phyloP scores from a whole-genome alignment of 2,113 vertebrate species.

The Manacus vitellinus region DNA sequence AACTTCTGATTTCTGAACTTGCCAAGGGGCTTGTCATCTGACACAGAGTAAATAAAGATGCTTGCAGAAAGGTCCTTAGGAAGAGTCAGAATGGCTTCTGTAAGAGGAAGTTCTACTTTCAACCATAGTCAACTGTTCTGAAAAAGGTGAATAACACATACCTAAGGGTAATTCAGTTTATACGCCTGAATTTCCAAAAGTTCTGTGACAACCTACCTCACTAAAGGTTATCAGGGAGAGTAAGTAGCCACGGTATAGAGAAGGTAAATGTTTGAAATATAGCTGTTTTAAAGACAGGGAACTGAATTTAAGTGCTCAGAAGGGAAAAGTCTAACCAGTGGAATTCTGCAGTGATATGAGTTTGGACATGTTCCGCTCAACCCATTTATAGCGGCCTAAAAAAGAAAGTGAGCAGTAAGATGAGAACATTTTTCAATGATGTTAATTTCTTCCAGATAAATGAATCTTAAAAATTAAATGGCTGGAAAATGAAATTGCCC shows the following conservation, averaged over 20 bases:
- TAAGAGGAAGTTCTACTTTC: background rate
- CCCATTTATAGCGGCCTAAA: fast-evolving
- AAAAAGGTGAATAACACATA: background rate
- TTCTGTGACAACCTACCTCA: background rate
- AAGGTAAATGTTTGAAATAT: background rate
- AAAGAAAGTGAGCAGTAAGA: background rate
- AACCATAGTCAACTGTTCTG: background rate
- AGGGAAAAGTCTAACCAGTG: background rate
- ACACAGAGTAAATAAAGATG: background rate
- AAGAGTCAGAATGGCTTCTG: background rate
- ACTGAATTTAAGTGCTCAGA: background rate
- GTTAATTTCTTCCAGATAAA: background rate
- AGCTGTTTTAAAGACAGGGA: background rate
- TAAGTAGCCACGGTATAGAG: background rate
- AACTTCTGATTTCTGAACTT: background rate
- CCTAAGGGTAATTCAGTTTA: no score
- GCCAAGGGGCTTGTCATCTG: background rate
- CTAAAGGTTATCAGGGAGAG: background rate
- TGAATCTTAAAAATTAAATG: background rate
- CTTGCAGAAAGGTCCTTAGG: background rate
- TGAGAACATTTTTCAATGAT: background rate
- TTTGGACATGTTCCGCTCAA: background rate
- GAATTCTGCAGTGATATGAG: background rate
- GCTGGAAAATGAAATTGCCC: background rate
- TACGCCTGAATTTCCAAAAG: background rate